phyloP scores from a whole-genome alignment of 2,797 vertebrate genomes.

The Apogon hyalosoma region DNA sequence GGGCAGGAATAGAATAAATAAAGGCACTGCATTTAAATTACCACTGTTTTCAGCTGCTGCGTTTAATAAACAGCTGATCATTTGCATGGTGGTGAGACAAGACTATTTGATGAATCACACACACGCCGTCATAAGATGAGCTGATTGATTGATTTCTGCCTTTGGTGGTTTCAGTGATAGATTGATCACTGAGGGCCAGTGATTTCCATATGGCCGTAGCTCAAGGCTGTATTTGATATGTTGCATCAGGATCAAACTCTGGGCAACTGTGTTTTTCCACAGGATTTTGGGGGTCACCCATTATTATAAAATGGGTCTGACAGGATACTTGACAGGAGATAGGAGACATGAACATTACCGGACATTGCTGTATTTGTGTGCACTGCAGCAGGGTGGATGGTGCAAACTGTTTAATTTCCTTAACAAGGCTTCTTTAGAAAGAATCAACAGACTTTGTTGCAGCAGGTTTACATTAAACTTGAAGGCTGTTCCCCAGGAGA shows the following conservation, averaged over 20 bases:
- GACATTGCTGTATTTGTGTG: not conserved
- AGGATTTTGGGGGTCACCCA: not conserved
- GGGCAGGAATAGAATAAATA: too few relatives aligned
- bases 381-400: not conserved
- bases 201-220: conserved; percentile 1
- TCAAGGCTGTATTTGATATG: not conserved
- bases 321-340: not conserved
- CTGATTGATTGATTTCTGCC: too few relatives aligned
- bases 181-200: too few relatives aligned
- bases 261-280: not conserved
- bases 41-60: too few relatives aligned
- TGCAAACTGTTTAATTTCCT: conserved; percentile 12
- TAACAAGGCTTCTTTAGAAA: conserved; percentile 22
- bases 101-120: too few relatives aligned
- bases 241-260: not conserved
- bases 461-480: conserved; percentile 20
- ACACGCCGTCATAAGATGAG: too few relatives aligned
- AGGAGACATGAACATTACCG: not conserved
- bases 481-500: conserved; percentile 25
- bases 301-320: not conserved
- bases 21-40: too few relatives aligned
- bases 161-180: too few relatives aligned
- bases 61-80: too few relatives aligned
- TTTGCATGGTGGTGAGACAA: too few relatives aligned
- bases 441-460: conserved; percentile 18